Evolutionary conservation across 2,888 invertebrate species (phyloP), one percentile per base, ranked within the genome.

Genomic region (Trachelus iudaicus): DNA sequence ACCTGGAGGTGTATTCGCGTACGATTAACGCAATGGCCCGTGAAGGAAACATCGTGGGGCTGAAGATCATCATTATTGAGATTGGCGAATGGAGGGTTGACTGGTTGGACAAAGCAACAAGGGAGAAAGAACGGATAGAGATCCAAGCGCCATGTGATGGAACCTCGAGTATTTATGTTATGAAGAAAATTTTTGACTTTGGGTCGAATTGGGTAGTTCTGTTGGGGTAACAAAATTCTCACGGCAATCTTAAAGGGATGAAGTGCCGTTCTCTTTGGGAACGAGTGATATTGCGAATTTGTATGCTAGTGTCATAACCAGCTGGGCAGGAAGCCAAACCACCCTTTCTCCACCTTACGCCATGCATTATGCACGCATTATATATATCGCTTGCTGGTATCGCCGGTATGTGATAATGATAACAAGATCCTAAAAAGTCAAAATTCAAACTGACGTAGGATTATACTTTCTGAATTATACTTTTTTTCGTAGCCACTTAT

Each of bases 351-450:
- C 34, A 71, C 30, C 81, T 85, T 85, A 83, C 82, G 79, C 80
- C 79, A 82, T 87, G 84, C 85, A 85, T 86, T 85, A 85, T 84
- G 87, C 86, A 83, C 85, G 56, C 56, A 23, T 56, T 56, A 56
- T 2, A 56, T 56, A 56, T 56, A 56, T 56, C 23, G 23, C 56
- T 0, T 23, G 9, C 23, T 9, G 23, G 23, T 23, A 56, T 56
- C 56, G 2, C 56, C 23, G 23, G 9, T 56, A 56, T 15, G 56
- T 9, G 56, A 23, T 56, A 23, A 56, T 23, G 23, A 23, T 56
- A 9, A 56, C 23, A 56, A 23, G 23, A 3, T 23, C 23, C 9
- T 23, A 23, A 23, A 23, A 23, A 56, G 56, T 2, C 56, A 23
- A 56, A 56, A 23, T 56, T 40, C 15, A 40, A 40, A 15, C 6